These are phyloP conservation scores for Augochlora pura DNA, from an alignment of 1,140 invertebrate genomes.

Conservation along the genomic window DNA sequence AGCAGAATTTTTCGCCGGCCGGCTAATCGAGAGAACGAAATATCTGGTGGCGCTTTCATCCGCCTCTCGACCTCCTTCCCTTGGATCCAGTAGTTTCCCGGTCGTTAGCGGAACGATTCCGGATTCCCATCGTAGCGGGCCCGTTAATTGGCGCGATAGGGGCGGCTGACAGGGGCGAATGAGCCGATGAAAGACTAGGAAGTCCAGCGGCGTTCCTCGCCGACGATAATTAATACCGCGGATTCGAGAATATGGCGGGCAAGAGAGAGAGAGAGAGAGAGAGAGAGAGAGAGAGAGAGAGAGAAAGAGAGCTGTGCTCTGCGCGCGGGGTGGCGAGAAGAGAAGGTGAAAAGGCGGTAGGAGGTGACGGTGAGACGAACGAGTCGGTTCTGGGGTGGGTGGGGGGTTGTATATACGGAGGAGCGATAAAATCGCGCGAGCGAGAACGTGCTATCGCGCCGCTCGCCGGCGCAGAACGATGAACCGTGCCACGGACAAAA, in stretches of 20 bases:
- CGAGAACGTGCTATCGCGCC: slow-evolving; percentile 60
- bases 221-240: slow-evolving; percentile 67
- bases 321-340: slow-evolving; percentile 36
- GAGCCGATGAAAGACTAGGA: slow-evolving; percentile 31
- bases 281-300: too few species aligned
- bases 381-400: slow-evolving; percentile 18
- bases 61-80: too few species aligned
- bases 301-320: too few species aligned
- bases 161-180: neutral
- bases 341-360: slow-evolving; percentile 51
- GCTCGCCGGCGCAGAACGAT: slow-evolving; percentile 47
- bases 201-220: slow-evolving; percentile 9
- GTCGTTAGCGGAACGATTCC: slow-evolving; percentile 26
- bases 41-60: too few species aligned
- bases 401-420: slow-evolving; percentile 21
- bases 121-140: neutral
- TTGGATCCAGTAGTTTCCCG: neutral
- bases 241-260: slow-evolving; percentile 48
- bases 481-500: too few species aligned
- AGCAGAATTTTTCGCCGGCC: too few species aligned
- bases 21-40: too few species aligned
- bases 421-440: slow-evolving; percentile 69
- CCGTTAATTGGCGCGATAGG: slow-evolving; percentile 22
- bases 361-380: slow-evolving; percentile 48
- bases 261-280: too few species aligned